Evolutionary conservation across 2,797 vertebrate species (phyloP).

Genomic region (Sebastes taczanowskii): DNA sequence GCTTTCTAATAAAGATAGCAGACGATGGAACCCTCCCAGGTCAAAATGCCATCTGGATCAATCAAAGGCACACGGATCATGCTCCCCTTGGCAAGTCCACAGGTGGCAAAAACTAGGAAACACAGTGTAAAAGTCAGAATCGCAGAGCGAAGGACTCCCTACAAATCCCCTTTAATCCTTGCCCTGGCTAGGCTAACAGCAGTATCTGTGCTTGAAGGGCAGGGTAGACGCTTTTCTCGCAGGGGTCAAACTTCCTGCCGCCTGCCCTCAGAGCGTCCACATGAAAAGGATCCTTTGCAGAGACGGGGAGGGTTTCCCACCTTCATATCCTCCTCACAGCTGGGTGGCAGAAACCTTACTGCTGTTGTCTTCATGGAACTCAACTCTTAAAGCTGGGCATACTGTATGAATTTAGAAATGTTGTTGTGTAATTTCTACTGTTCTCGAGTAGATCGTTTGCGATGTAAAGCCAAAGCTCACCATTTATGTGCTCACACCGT

Average conservation of each 20-base stretch:
- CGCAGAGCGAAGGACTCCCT: constrained; percentile 44
- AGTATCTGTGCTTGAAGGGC: constrained; percentile 56
- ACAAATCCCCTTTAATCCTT: constrained; percentile 70
- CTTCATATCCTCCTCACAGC: constrained; percentile 28
- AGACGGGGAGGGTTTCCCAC: constrained; percentile 9
- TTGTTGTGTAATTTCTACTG: too few relatives aligned
- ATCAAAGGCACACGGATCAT: constrained; percentile 55
- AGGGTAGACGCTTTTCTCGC: constrained; percentile 48
- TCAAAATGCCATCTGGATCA: constrained; percentile 68
- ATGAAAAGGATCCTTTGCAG: constrained; percentile 44
- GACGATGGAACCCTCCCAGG: constrained; percentile 61
- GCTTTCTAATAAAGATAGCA: constrained; percentile 65
- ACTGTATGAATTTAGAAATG: too few relatives aligned
- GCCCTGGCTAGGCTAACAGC: constrained; percentile 44
- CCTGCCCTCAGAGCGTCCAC: constrained; percentile 28
- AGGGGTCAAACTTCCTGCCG: constrained; percentile 58
- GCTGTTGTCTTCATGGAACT: constrained; percentile 15
- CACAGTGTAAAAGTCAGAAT: constrained; percentile 47
- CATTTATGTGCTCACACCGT: too few relatives aligned
- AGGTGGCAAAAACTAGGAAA: constrained; percentile 70
- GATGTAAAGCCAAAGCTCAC: too few relatives aligned
- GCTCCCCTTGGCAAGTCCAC: constrained; percentile 62
- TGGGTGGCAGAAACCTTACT: not conserved
- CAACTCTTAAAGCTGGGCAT: not conserved
- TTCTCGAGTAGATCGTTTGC: too few relatives aligned